Conservation (phyloP, 2,113 vertebrate species). For the Megaceryle torquata region DNA sequence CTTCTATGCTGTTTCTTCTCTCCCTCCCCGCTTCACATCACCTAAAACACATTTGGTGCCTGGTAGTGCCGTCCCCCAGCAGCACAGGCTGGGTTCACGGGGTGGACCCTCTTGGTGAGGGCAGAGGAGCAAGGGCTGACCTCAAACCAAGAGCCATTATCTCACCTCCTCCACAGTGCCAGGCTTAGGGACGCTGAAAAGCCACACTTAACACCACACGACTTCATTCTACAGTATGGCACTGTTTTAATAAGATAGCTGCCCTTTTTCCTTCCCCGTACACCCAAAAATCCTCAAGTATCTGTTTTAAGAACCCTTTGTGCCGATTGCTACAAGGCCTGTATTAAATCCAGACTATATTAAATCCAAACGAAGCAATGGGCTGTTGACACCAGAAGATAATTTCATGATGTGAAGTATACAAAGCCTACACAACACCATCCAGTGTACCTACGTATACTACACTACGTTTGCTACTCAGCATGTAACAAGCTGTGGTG, state of each 20-base stretch:
- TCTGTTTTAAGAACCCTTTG: background rate
- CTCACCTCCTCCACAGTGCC: background rate
- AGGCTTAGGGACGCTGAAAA: background rate
- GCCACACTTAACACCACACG: background rate
- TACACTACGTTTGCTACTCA: background rate
- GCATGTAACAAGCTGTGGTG: background rate
- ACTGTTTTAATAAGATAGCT: background rate
- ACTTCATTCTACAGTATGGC: background rate
- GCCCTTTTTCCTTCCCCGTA: slow-evolving; percentile 23
- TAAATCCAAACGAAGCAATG: background rate
- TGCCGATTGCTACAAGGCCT: background rate
- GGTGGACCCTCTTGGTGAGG: too few species aligned
- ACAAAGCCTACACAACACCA: too few species aligned
- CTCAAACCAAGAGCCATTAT: background rate
- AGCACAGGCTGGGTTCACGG: background rate
- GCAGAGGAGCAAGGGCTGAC: background rate
- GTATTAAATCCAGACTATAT: background rate
- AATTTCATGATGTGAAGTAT: background rate
- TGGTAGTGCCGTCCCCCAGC: fast-evolving
- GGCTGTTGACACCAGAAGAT: background rate
- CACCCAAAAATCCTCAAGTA: background rate
- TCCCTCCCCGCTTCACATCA: too few species aligned
- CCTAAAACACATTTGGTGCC: fast-evolving
- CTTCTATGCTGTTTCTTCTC: background rate
- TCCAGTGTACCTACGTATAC: background rate